Percentiles rank a stretch among this genome's conserved stretches.
Conservation (phyloP, 2,113 vertebrate species). For the Cacatua alba region DNA sequence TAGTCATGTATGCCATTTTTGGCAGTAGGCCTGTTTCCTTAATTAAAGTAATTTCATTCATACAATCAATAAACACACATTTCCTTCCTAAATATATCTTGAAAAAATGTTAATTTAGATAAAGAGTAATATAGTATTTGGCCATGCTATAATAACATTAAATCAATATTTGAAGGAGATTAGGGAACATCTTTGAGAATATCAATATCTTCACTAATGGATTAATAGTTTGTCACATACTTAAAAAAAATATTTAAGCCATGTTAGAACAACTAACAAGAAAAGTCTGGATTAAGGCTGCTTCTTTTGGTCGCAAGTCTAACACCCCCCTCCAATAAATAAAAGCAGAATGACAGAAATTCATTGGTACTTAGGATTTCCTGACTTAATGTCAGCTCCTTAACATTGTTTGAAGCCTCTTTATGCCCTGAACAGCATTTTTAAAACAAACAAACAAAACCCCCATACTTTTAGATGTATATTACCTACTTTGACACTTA, state of each 20-base stretch:
- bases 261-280: background rate
- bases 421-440: background rate
- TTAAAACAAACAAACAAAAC: background rate
- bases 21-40: conserved; percentile 58
- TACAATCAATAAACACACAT: conserved; percentile 71
- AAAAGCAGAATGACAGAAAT: background rate
- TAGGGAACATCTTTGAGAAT: conserved; percentile 29
- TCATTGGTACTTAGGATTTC: background rate
- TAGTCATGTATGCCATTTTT: conserved; percentile 50
- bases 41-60: conserved; percentile 62
- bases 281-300: background rate
- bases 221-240: conserved; percentile 37
- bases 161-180: conserved; percentile 56
- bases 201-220: conserved; percentile 23
- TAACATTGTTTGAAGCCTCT: background rate
- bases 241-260: background rate
- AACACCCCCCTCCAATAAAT: rapidly evolving
- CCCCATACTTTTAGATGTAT: background rate
- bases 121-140: conserved; percentile 49
- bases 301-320: background rate
- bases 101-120: conserved; percentile 56
- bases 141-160: conserved; percentile 36
- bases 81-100: conserved; percentile 65
- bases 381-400: background rate
- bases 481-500: background rate